Evolutionary conservation across 2,888 invertebrate species (phyloP).

Genomic region (Malthinus seriepunctatus): DNA sequence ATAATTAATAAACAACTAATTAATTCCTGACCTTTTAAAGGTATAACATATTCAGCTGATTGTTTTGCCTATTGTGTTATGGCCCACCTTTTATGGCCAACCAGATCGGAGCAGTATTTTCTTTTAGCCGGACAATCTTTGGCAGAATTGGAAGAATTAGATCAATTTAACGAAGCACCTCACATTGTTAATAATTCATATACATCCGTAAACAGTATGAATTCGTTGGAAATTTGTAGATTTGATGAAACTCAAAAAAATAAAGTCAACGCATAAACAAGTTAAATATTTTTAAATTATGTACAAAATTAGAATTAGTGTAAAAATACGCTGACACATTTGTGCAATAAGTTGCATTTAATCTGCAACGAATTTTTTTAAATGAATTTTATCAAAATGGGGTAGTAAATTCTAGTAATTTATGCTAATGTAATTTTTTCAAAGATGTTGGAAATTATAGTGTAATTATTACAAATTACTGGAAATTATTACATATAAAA

Average conservation of each 20-base stretch:
- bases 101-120: slow-evolving; percentile 89
- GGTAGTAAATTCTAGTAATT: too few species aligned
- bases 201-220: slow-evolving; percentile 49
- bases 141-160: slow-evolving; percentile 79
- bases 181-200: slow-evolving; percentile 72
- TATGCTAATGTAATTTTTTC: too few species aligned
- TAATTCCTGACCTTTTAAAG: slow-evolving; percentile 56
- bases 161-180: slow-evolving; percentile 90
- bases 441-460: too few species aligned
- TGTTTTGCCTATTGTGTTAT: slow-evolving; percentile 93
- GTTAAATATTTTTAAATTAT: not conserved
- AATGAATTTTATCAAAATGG: too few species aligned
- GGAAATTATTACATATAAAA: too few species aligned
- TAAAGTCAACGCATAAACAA: slow-evolving; percentile 34
- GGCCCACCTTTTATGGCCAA: slow-evolving; percentile 96
- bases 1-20: not conserved
- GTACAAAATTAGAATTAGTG: not conserved
- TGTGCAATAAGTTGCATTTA: too few species aligned
- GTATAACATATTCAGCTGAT: slow-evolving; percentile 94
- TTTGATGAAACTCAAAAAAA: slow-evolving; percentile 46
- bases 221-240: slow-evolving; percentile 47
- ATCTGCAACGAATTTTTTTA: too few species aligned
- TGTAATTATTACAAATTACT: too few species aligned
- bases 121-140: slow-evolving; percentile 74
- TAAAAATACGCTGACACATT: too few species aligned